Base-by-base conservation (phyloP, 1,140 invertebrate species). In the Dryas iulia region DNA sequence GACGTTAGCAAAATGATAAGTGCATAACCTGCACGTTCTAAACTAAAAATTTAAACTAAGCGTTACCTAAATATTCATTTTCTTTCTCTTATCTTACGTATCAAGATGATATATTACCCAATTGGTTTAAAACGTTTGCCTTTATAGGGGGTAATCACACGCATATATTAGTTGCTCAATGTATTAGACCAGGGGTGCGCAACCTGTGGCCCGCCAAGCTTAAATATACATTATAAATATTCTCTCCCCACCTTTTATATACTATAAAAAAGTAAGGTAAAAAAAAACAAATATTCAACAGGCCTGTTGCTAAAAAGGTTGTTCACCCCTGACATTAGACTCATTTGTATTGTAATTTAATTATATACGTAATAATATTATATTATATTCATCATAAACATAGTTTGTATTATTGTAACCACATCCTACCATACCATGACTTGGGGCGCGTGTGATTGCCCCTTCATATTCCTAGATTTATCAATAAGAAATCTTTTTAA, bases 331-430 rank as follows among this genome's bases (percentile, higher is more conserved):
- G n/a, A n/a, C n/a, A n/a, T n/a, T 47, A 21, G 7, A 73, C 54
- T 52, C 54, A 59, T 69, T 56, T 65, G 4, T 59, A 31, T 47
- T 72, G 33, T 77, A 61, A 25, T 11, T 23, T 70, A 72, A 66
- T 74, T 69, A 67, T 74, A 24, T 74, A 70, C 74, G 68, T 76
- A 67, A 71, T 54, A 66, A 67, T 74, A 69, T 74, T 76, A 74
- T 66, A 79, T 64, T 74, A 79, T 74, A 73, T 39, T 66, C 69
- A 77, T 66, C n/a, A n/a, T n/a, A n/a, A n/a, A 56, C 33, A 66
- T 72, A 76, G 72, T 74, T 72, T 72, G 70, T 72, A 67, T 76
- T 77, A 79, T 79, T 79, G 57, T 11, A 33, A 62, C 70, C 68
- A 66, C 67, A 73, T 72, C 77, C 77, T 64, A 72, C 66, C 62